Evolutionary conservation across 2,888 invertebrate genomes (phyloP), one percentile per base, ranked within the genome.

Genomic region (Netelia inedita): DNA sequence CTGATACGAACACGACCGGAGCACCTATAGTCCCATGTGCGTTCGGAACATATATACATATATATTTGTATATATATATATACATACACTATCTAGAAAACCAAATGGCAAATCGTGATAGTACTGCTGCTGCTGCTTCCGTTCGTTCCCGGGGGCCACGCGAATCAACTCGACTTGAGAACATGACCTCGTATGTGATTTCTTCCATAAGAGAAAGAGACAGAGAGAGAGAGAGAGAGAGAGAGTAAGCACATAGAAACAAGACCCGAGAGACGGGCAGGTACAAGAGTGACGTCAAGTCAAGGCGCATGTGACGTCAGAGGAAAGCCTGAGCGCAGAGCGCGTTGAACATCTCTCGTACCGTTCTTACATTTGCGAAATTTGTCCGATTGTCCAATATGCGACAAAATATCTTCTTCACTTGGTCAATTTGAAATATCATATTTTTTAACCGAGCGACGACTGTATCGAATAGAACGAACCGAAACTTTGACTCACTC

Each of bases 201-300:
- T 50, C 68, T 10, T 65, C 28, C 16, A 43, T 23, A 35, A 16
- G 55, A 61, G 43, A 46, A 63, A 79, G 79, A 63, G 35, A 73
- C 79, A 43, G 43, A 50, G 53, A 16, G 41, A 61, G 41, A 43
- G 71, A 79, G 79, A 63, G 19, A 73, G 80, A 50, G 19, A 28
- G 41, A 21, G 59, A 16, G 19, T 23, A 41, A n/a, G 57, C 55
- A 14, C 23, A 71, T 63, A 16, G 53, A 61, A 53, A 55, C 53
- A 69, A 74, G 85, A 82, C 80, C 82, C 82, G 88, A 88, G 86
- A 79, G 88, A 86, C 85, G 83, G 87, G 87, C 90, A 90, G 90
- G 89, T 92, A 82, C 59, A 89, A 89, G 90, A 89, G 90, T 92
- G 92, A 92, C 92, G 92, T 92, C 92, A 91, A 88, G 88, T 85